Evolutionary conservation across 92 coral and sea anemone genomes (phyloP).

Genomic region (Metridium senile): DNA sequence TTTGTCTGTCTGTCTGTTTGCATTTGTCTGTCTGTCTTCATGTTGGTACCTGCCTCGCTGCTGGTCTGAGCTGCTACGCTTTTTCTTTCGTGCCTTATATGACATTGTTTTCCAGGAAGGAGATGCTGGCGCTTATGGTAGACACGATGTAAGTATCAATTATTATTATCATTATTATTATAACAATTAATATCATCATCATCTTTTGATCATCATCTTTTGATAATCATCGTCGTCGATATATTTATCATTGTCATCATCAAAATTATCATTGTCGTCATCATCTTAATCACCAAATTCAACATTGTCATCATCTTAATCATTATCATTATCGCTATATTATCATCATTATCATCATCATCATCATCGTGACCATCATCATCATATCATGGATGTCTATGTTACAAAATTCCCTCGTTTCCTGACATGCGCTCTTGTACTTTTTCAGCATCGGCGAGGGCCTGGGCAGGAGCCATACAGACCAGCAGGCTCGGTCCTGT

Average conservation of each 20-base stretch:
- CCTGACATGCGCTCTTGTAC: not conserved
- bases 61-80: not conserved
- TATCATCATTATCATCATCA: too few relatives aligned
- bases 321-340: not conserved
- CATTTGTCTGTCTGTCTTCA: not conserved
- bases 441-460: conserved; percentile 64
- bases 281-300: not conserved
- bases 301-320: not conserved
- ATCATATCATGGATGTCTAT: too few relatives aligned
- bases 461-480: conserved; percentile 87
- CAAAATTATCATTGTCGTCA: not conserved
- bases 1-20: not conserved
- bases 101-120: conserved; percentile 56
- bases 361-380: too few relatives aligned
- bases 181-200: not conserved
- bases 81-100: not conserved
- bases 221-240: not conserved
- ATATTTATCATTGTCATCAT: not conserved
- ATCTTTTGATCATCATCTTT: not conserved
- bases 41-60: not conserved
- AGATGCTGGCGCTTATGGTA: conserved; percentile 57
- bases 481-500: conserved; percentile 91
- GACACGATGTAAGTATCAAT: conserved; percentile 60
- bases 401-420: not conserved
- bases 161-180: not conserved